Evolutionary conservation across 2,888 invertebrate genomes (phyloP), one percentile per base, ranked within the genome.

Genomic region (Lochmaea crataegi): DNA sequence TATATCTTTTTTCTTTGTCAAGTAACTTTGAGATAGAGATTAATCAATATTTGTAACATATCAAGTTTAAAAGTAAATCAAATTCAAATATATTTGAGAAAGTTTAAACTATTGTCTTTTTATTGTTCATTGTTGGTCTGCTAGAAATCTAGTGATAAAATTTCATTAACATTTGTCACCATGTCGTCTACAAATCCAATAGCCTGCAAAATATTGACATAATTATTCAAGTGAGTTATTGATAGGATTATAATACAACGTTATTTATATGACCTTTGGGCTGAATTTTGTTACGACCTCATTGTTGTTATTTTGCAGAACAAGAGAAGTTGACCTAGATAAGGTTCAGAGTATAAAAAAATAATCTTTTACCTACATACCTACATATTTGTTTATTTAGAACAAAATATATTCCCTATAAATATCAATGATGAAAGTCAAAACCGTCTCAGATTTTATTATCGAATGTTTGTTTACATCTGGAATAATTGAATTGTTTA

Each of bases 321-420:
- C 16, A 53, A 53, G 53, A 53, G 10, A 53, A 16, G 16, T 53
- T 53, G 53, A 53, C 53, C 53, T 53, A 18, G 18, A 16, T 53
- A 53, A 53, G 53, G 53, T 53, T 53, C 53, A 53, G 18, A 53
- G 7, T 53, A 18, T 16, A 53, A 53, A 53, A 53, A 53, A 18
- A 53, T 53, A 53, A 53, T 53, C 53, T 53, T 11, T 53, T 53
- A 53, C 53, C 53, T 53, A 53, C 18, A 53, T 53, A 53, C 53
- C 53, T 53, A 53, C 53, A 53, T 53, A 53, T 2, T 53, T 53
- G 53, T 53, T 53, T 53, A 53, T 53, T 53, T 18, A 53, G 53
- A 53, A 53, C 53, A 53, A 16, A 53, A 53, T 11, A 45, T 14
- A 45, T 16, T 53, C 53, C 53, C n/a, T 14, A 45, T 51, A 14